Base-by-base conservation (phyloP, 2,113 vertebrate species). In the Crotalus tigris region DNA sequence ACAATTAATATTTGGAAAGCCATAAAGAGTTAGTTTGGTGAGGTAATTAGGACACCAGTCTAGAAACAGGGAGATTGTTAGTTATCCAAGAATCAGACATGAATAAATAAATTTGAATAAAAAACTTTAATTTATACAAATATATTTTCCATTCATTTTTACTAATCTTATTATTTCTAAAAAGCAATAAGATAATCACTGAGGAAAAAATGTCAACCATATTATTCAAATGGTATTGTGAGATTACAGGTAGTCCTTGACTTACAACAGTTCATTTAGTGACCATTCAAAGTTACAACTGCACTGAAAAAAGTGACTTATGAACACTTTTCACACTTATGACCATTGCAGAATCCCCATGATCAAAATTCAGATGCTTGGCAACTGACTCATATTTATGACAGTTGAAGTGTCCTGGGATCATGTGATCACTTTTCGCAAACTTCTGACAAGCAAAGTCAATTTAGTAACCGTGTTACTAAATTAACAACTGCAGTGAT, bases 91-190 rank as follows among this genome's bases (percentile, higher is more conserved):
- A 69, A n/a, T n/a, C 29, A n/a, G 29, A 15, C 29, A 69, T 69
- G 29, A 69, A n/a, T n/a, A 69, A 69, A 13, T n/a, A 69, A 69
- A 69, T 15, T 69, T 69, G 29, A 69, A 69, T 69, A n/a, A 69
- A 69, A 69, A 69, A n/a, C 3, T 54, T n/a, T 8, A 23, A 91
- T 81, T 23, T 24, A 23, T 24, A 57, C 53, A 90, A 69, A 9
- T 58, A 12, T 11, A 58, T 11, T 12, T 57, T 88, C 12, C 21
- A 15, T 90, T 0, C 49, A 7, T 17, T 88, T 61, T 0, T 88
- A 23, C 0, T 88, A 0, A 46, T 81, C 3, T 49, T 2, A 64
- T 1, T 0, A 8, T 1, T 46, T 90, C 0, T 0, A 13, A 0
- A 61, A 58, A 1, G 5, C 26, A 11, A 24, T n/a, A 1, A 64